Evolutionary conservation across 2,888 invertebrate genomes (phyloP).

Genomic region (Disparrhopalites patrizii): DNA sequence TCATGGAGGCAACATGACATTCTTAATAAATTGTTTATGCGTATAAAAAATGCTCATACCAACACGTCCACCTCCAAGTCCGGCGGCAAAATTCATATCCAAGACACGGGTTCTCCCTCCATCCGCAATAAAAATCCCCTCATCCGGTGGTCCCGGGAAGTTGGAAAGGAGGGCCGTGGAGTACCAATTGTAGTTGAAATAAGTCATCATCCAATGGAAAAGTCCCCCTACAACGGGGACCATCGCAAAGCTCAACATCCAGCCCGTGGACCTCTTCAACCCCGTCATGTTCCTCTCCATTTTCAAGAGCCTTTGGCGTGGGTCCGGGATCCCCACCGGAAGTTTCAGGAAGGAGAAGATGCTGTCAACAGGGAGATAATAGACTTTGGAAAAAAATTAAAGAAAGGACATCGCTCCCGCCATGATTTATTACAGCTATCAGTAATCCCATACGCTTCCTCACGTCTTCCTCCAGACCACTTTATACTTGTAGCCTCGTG

Average conservation of each 20-base stretch:
- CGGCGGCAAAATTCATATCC: slow-evolving; percentile 40
- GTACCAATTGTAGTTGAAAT: neutral
- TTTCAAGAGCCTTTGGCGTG: slow-evolving; percentile 28
- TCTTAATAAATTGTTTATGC: neutral
- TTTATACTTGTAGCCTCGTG: too few relatives aligned
- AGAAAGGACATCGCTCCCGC: too few relatives aligned
- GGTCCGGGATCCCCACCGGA: slow-evolving; percentile 35
- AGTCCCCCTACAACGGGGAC: slow-evolving; percentile 21
- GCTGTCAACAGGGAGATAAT: too few relatives aligned
- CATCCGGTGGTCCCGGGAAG: slow-evolving; percentile 22
- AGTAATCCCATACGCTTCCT: too few relatives aligned
- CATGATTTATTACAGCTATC: too few relatives aligned
- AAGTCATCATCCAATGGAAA: slow-evolving; percentile 6
- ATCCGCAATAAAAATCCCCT: slow-evolving; percentile 19
- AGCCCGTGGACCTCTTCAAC: slow-evolving; percentile 30
- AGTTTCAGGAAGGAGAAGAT: slow-evolving; percentile 39
- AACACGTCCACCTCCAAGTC: slow-evolving; percentile 37
- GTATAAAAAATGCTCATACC: slow-evolving; percentile 22
- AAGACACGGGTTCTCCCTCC: slow-evolving; percentile 29
- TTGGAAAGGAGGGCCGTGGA: slow-evolving; percentile 19
- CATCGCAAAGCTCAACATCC: slow-evolving; percentile 4
- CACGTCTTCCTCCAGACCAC: too few relatives aligned
- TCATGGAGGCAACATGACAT: too few relatives aligned
- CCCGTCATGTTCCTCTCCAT: slow-evolving; percentile 30
- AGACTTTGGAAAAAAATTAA: too few relatives aligned